These are phyloP conservation scores for Ips typographus DNA, from an alignment of 1,140 invertebrate species.

Conservation along the genomic window DNA sequence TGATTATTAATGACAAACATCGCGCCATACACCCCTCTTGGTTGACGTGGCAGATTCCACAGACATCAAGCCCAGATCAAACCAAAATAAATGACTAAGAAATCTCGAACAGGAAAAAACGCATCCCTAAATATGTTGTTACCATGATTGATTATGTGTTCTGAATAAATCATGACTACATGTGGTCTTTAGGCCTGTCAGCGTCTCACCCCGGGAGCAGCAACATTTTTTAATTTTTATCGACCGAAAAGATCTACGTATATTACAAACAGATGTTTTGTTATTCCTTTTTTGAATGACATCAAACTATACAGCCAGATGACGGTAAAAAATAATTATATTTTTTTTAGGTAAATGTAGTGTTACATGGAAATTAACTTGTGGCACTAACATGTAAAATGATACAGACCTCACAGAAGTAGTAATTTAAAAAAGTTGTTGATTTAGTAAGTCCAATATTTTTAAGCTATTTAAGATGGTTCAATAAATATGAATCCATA, in stretches of 20 bases:
- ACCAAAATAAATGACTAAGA: slow-evolving; percentile 20
- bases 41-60: slow-evolving; percentile 4
- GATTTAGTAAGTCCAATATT: too few relatives aligned
- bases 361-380: too few relatives aligned
- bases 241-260: neutral
- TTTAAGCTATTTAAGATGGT: too few relatives aligned
- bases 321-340: too few relatives aligned
- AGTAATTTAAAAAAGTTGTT: too few relatives aligned
- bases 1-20: neutral
- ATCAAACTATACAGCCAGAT: too few relatives aligned
- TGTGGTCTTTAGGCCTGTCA: slow-evolving; percentile 31
- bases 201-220: slow-evolving; percentile 16
- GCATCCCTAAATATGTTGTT: slow-evolving; percentile 29
- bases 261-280: slow-evolving; percentile 8
- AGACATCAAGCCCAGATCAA: slow-evolving; percentile 7
- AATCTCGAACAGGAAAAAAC: slow-evolving; percentile 19
- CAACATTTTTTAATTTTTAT: slow-evolving; percentile 7
- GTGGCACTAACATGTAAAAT: too few relatives aligned
- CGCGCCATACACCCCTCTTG: neutral
- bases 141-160: slow-evolving; percentile 34
- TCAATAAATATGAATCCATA: too few relatives aligned
- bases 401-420: too few relatives aligned
- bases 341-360: too few relatives aligned
- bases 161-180: slow-evolving; percentile 30
- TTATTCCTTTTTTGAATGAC: neutral